Evolutionary conservation across 2,888 invertebrate species (phyloP), one percentile per base, ranked within the genome.

Genomic region (Neoaliturus tenellus): DNA sequence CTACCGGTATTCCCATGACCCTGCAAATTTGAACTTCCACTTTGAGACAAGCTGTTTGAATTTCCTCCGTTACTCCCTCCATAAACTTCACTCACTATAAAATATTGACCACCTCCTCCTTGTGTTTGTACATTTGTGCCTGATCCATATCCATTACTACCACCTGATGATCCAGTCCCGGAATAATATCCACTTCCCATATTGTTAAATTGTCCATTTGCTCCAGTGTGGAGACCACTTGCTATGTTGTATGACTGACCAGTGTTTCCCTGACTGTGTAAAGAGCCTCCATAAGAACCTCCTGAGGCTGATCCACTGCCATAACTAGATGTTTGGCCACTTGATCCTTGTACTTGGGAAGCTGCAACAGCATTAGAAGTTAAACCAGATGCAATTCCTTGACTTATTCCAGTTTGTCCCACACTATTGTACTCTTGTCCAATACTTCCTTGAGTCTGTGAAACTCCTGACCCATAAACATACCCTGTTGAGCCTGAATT

Each of bases 401-500:
- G 17, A 14, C 17, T 62, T 62, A 31, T 28, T 25, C 10, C 62
- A 62, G 31, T 62, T n/a, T 62, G 62, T 62, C 62, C 62, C 3
- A 62, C 25, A 62, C 5, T 28, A 31, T 14, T 14, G 20, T 62
- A 28, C 14, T 17, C 62, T 17, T 62, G 62, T 14, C 80, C 84
- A 28, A 33, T 23, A 78, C 28, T 51, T 78, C 78, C 78, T 17
- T 78, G 78, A 48, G 28, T 23, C 17, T 31, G 31, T 75, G 44
- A 28, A 51, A 31, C 51, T 0, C 78, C 51, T n/a, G 78, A 48
- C 17, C 78, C 78, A 51, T 48, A 78, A 31, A 62, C 23, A 20
- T 23, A 28, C 14, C 51, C 78, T 23, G 78, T 14, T 51, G 78
- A 48, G 25, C 78, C 78, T 28, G 51, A 17, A 78, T 51, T 78